Evolutionary conservation across 2,797 vertebrate species (phyloP), one percentile per base, ranked within the genome.

Genomic region (Muscicapa comitata): DNA sequence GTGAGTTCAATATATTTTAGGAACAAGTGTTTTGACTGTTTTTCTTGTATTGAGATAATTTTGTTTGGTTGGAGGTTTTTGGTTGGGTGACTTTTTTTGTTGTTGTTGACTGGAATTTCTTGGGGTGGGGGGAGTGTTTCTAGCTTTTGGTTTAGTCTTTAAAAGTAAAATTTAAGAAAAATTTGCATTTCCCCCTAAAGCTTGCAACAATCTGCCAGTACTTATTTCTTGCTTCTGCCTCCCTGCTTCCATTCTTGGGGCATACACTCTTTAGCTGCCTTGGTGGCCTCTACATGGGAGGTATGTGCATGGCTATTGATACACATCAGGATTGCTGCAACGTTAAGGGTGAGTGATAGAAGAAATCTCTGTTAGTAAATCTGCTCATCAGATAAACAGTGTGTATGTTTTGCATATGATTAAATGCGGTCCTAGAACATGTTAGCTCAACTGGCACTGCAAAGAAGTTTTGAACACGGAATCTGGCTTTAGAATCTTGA

Each of bases 211-310:
- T 61, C 66, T 73, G 13, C 62, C 15, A 8, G 42, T 38, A 19
- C 9, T 33, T 40, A 17, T 35, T 28, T 67, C 11, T 40, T 59
- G 24, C 3, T 1, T 58, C 23, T 2, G 0, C 31, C 11, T 67
- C 18, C 19, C 3, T 72, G 19, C 21, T 76, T n/a, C 23, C 10
- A 5, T 66, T 24, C 13, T 31, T 3, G 2, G 38, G 57, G 19
- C 14, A 8, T 7, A 1, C 6, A 0, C 5, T 67, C 10, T 15
- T 31, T 13, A 17, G n/a, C n/a, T 4, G 1, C 5, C 9, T 7
- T 38, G 47, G 17, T 48, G 42, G 45, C 51, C 38, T 57, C 59
- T 33, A 2, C 11, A 8, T 0, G 63, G 55, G 40, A 25, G 17
- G 11, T 17, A 0, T 37, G 3, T n/a, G 11, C 9, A 0, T 51